A percentile compares a stretch with the other conserved stretches of the same genome.
phyloP scores from a whole-genome alignment of 2,888 invertebrate genomes.

The Drosophila prostipennis region DNA sequence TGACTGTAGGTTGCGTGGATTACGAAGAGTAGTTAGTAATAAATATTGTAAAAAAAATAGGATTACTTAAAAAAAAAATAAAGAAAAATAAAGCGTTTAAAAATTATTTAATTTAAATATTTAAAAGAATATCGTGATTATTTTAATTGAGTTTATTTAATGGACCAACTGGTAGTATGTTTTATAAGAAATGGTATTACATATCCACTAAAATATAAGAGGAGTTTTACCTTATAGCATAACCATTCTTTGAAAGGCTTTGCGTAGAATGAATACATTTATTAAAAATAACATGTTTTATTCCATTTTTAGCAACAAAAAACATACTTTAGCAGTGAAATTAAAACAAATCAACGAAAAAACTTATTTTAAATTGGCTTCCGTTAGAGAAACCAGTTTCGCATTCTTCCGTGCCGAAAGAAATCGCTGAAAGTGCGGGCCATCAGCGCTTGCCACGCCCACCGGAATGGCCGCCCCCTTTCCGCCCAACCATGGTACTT shows the following conservation, averaged over 20 bases:
- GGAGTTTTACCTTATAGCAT: no score
- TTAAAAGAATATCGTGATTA: no score
- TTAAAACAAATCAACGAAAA: not conserved
- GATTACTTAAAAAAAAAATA: no score
- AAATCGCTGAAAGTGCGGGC: slow-evolving; percentile 22
- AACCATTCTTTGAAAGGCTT: no score
- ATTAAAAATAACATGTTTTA: not conserved
- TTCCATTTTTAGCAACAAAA: not conserved
- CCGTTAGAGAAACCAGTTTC: slow-evolving; percentile 33
- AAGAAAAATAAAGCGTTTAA: no score
- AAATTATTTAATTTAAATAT: no score
- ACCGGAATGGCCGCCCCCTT: slow-evolving; percentile 8
- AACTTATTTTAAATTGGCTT: not conserved
- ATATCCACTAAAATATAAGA: no score
- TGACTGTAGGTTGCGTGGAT: not conserved
- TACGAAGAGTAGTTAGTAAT: not conserved
- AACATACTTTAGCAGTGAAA: not conserved
- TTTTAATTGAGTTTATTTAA: no score
- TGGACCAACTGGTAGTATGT: no score
- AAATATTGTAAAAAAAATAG: no score
- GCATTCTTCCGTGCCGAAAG: slow-evolving; percentile 13
- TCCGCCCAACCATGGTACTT: slow-evolving; percentile 37
- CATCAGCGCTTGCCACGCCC: slow-evolving; percentile 43
- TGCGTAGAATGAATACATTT: no score
- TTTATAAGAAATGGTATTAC: no score